These are phyloP conservation scores for Ceratotherium simum DNA, from an alignment of 2,113 vertebrate species.

Conservation along the genomic window DNA sequence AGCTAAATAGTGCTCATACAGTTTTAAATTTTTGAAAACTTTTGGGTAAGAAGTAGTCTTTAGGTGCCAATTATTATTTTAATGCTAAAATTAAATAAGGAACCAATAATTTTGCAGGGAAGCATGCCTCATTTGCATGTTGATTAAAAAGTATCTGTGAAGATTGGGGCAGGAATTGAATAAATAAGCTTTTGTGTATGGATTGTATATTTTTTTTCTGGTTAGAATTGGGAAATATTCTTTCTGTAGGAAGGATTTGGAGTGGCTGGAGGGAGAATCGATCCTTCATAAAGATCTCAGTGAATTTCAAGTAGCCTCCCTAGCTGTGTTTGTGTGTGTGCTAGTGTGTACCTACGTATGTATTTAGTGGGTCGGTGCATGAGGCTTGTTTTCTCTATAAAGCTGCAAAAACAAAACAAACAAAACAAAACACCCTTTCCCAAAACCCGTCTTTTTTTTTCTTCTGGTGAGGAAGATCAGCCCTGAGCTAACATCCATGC, in stretches of 20 bases:
- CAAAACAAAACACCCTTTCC: neutral
- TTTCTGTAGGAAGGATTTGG: neutral
- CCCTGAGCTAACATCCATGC: no score
- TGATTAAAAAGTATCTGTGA: conserved; percentile 49
- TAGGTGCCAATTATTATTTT: conserved; percentile 34
- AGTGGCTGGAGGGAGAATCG: neutral
- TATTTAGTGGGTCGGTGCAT: neutral
- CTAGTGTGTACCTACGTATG: neutral
- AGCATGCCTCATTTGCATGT: neutral
- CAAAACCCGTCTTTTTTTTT: neutral
- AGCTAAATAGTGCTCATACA: neutral
- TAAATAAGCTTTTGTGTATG: neutral
- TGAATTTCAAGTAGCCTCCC: neutral
- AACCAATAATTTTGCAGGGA: neutral
- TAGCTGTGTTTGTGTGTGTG: neutral
- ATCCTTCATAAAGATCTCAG: neutral
- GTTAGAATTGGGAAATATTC: neutral
- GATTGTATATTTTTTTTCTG: neutral
- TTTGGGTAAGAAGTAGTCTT: neutral
- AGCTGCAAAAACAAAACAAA: conserved; percentile 30
- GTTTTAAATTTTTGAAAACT: conserved; percentile 9
- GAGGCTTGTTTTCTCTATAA: neutral
- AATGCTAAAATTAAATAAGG: conserved; percentile 52
- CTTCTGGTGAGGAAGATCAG: no score
- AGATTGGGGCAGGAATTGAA: neutral